Base-by-base conservation (phyloP, 2,888 invertebrate genomes). In the Protula sp. region DNA sequence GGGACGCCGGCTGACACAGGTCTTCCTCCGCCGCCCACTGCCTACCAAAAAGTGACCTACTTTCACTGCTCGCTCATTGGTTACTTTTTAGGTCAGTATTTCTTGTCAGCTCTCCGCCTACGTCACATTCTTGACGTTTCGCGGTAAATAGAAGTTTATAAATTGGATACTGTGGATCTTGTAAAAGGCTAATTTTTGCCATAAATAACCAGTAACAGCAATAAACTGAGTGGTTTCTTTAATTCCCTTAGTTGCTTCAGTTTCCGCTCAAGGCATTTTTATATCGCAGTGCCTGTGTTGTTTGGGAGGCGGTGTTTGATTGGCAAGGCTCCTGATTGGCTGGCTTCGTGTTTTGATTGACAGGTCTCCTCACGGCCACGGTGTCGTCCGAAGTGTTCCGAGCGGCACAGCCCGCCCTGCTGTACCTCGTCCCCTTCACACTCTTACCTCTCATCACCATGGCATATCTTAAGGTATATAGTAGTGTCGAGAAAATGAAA, bases 1-100 rank as follows among this genome's bases (percentile, higher is more conserved):
- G 85, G 89, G 19, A 72, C 77, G 80, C 83, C 84, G 51, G 85
- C 84, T 50, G 87, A 87, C 75, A 83, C 85, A 60, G 85, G 85
- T 29, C 84, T 86, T 62, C 85, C 79, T 2, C 85, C 85, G 67
- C 85, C 86, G 66, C 68, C 71, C 2, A 72, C 70, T 55, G 74
- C 74, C 62, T 73, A 77, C 55, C 78, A 78, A 64, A 72, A 72
- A 67, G 69, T 82, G 75, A 94, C 93, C 76, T 97, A 97, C 86
- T 97, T 97, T 86, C 97, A 97, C 85, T 97, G 95, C 86, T 95
- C 95, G 77, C 87, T 97, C 79, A 88, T 97, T 82, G 97, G 97
- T 78, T 94, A 97, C 85, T 95, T 95, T 85, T 86, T 97, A 81
- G 95, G 95, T 74, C 67, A 70, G 67, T 58, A 9, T 29, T 26